phyloP scores from a whole-genome alignment of 2,113 vertebrate species.

The Dissostichus mawsoni region DNA sequence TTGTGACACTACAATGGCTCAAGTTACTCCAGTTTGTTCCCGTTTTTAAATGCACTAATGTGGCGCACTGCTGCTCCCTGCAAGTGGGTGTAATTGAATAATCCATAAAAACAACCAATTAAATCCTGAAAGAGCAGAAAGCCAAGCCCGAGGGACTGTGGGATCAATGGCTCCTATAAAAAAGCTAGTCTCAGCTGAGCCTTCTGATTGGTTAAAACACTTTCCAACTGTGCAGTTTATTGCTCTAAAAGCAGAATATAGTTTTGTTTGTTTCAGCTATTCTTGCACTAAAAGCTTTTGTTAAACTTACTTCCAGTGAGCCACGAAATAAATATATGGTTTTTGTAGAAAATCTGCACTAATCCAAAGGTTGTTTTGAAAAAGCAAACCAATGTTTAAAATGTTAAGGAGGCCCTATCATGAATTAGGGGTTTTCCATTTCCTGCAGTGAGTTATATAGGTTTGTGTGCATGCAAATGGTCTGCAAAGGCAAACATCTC shows the following conservation, averaged over 20 bases:
- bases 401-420: too few relatives aligned
- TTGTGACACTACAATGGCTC: conserved; percentile 20
- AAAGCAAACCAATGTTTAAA: too few relatives aligned
- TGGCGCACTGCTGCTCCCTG: conserved; percentile 14
- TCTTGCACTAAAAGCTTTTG: background rate
- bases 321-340: background rate
- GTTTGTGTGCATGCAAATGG: too few relatives aligned
- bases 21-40: conserved; percentile 32
- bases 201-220: conserved; percentile 31
- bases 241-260: background rate
- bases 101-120: conserved; percentile 52
- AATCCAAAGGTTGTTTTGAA: too few relatives aligned
- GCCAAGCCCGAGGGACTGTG: conserved; percentile 23
- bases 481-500: too few relatives aligned
- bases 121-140: conserved; percentile 52
- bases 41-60: conserved; percentile 20
- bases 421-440: too few relatives aligned
- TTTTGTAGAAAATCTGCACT: background rate
- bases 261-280: background rate
- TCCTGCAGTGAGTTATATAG: too few relatives aligned
- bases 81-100: conserved; percentile 25
- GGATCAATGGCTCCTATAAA: conserved; percentile 40
- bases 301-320: background rate
- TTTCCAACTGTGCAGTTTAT: background rate
- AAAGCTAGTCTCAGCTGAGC: conserved; percentile 20